Evolutionary conservation across 2,113 vertebrate genomes (phyloP).

Genomic region (Eleginops maclovinus): DNA sequence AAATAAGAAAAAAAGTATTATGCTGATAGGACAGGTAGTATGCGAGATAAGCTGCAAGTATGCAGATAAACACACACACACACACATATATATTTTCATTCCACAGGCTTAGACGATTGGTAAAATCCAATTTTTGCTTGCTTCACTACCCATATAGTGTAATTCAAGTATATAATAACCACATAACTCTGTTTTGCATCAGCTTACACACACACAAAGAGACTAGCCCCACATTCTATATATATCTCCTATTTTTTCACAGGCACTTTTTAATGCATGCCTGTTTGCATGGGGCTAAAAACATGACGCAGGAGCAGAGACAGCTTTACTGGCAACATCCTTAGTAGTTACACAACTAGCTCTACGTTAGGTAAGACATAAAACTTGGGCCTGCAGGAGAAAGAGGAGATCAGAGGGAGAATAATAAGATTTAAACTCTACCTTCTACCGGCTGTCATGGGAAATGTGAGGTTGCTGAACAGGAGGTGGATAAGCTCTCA

Average conservation of each 20-base stretch:
- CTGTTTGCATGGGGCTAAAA: background rate
- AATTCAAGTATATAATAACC: background rate
- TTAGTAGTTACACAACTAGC: background rate
- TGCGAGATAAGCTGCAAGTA: too few relatives aligned
- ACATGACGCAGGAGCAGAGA: background rate
- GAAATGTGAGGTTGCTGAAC: constrained; percentile 58
- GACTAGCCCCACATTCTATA: background rate
- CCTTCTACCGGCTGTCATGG: constrained; percentile 41
- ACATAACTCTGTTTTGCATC: background rate
- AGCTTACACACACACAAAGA: background rate
- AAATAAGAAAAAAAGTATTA: too few relatives aligned
- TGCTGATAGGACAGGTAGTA: too few relatives aligned
- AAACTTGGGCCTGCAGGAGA: constrained; percentile 30
- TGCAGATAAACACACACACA: too few relatives aligned
- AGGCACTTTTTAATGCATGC: background rate
- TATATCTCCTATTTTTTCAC: background rate
- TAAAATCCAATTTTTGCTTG: background rate
- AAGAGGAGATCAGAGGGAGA: constrained; percentile 49
- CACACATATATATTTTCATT: too few relatives aligned
- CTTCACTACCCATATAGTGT: background rate
- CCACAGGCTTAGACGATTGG: background rate
- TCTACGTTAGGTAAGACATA: background rate
- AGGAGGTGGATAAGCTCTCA: constrained; percentile 56
- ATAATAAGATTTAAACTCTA: constrained; percentile 49
- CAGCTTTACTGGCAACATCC: background rate